phyloP scores from a whole-genome alignment of 2,797 vertebrate genomes.

The Macropus fuliginosus region DNA sequence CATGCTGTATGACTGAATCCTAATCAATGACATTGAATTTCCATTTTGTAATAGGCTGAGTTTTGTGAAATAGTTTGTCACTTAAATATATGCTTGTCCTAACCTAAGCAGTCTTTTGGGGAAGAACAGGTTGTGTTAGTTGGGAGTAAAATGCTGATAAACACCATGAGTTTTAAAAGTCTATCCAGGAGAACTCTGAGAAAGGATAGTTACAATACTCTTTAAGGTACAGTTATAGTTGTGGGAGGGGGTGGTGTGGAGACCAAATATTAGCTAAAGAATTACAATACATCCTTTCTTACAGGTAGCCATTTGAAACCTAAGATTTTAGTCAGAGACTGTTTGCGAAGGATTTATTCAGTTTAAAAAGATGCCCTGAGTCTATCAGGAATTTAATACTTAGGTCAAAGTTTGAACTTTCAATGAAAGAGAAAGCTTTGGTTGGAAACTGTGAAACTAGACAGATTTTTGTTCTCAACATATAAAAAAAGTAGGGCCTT shows the following conservation, averaged over 20 bases:
- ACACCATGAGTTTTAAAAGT: slow-evolving; percentile 50
- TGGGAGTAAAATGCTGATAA: slow-evolving; percentile 65
- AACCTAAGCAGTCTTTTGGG: slow-evolving; percentile 63
- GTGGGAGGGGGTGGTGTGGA: slow-evolving; percentile 5
- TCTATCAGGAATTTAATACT: slow-evolving; percentile 70
- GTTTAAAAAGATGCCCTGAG: slow-evolving; percentile 74
- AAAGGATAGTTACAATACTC: slow-evolving; percentile 63
- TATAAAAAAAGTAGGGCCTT: slow-evolving; percentile 28
- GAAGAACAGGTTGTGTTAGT: slow-evolving; percentile 62
- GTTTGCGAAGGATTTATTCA: slow-evolving; percentile 76
- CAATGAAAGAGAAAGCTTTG: slow-evolving; percentile 74
- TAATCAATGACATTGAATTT: slow-evolving; percentile 60
- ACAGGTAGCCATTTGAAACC: slow-evolving; percentile 35
- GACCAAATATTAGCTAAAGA: slow-evolving; percentile 59
- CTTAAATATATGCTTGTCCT: slow-evolving; percentile 69
- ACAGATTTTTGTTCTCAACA: slow-evolving; percentile 70
- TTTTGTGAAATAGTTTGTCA: slow-evolving; percentile 68
- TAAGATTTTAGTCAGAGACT: slow-evolving; percentile 64
- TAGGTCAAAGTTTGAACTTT: slow-evolving; percentile 77
- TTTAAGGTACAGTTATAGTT: slow-evolving; percentile 38
- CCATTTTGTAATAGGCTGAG: slow-evolving; percentile 72
- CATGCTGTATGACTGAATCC: slow-evolving; percentile 57
- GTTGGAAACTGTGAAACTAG: slow-evolving; percentile 68
- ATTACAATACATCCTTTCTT: slow-evolving; percentile 69
- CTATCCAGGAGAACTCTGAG: slow-evolving; percentile 51